Evolutionary conservation across 2,797 vertebrate genomes (phyloP).

Genomic region (Philypnodon macrostomus): DNA sequence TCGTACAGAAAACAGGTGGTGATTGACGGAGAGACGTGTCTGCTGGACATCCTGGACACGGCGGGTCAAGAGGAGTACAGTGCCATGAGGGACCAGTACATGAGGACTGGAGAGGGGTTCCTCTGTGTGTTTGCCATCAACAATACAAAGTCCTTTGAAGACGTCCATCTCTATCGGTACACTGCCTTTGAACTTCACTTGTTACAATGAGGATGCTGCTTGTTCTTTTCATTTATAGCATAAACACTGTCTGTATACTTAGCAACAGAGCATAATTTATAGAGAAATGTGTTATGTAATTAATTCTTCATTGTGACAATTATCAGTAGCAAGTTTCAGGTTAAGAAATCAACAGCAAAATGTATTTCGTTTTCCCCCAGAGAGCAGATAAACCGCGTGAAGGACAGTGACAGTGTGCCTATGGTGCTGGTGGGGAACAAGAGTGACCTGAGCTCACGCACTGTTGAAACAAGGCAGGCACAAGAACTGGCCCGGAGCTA

Average conservation of each 20-base stretch:
- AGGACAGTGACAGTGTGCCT: slow-evolving; percentile 82
- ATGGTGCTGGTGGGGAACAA: slow-evolving; percentile 84
- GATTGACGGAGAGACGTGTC: slow-evolving; percentile 89
- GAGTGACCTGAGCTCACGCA: slow-evolving; percentile 74
- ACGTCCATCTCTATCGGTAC: slow-evolving; percentile 88
- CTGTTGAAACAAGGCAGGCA: slow-evolving; percentile 72
- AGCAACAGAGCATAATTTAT: too few species aligned
- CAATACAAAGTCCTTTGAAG: slow-evolving; percentile 86
- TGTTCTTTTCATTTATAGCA: too few species aligned
- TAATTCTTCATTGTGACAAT: too few species aligned
- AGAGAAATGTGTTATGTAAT: too few species aligned
- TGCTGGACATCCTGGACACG: slow-evolving; percentile 95
- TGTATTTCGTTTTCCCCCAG: slow-evolving; percentile 37
- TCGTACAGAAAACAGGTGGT: slow-evolving; percentile 83
- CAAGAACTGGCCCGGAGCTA: slow-evolving; percentile 78
- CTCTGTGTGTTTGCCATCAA: slow-evolving; percentile 90
- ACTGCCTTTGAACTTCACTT: not conserved
- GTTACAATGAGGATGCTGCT: too few species aligned
- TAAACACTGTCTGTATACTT: too few species aligned
- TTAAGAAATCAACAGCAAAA: too few species aligned
- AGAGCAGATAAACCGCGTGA: slow-evolving; percentile 83
- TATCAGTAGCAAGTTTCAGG: too few species aligned
- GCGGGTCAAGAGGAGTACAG: slow-evolving; percentile 97
- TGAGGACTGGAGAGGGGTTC: slow-evolving; percentile 88
- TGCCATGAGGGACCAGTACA: slow-evolving; percentile 89